Percentiles rank a stretch among this genome's conserved stretches.
Conservation (phyloP, 2,113 vertebrate species). For the Paradoxurus hermaphroditus region DNA sequence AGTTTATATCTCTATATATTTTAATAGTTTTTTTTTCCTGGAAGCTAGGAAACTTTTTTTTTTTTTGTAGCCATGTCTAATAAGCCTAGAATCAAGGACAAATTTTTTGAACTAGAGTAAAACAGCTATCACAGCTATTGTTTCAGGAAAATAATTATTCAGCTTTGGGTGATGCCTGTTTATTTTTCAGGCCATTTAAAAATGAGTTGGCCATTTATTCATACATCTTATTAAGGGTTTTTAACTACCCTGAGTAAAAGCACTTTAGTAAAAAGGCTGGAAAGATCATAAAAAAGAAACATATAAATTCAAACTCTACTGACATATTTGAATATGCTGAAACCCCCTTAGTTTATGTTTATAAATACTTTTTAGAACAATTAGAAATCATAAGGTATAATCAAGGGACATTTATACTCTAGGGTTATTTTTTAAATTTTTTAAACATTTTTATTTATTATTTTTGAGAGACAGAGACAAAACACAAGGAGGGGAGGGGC, state of each 20-base stretch:
- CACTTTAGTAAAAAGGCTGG: neutral
- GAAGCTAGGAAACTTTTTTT: constrained; percentile 3
- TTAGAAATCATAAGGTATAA: neutral
- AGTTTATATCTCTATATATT: neutral
- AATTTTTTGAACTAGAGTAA: neutral
- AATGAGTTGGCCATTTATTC: neutral
- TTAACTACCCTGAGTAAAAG: neutral
- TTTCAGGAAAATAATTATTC: neutral
- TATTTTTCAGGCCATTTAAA: neutral
- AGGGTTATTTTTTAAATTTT: neutral
- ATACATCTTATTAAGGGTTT: neutral
- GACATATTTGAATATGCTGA: neutral
- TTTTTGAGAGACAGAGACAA: no score
- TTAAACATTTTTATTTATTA: no score
- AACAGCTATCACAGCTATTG: neutral
- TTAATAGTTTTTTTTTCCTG: neutral
- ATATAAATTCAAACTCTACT: neutral
- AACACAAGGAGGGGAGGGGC: no score
- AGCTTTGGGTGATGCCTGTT: neutral
- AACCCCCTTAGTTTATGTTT: neutral
- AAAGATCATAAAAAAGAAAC: neutral
- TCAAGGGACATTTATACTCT: neutral
- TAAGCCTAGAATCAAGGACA: neutral
- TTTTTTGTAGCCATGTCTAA: neutral
- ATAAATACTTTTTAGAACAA: neutral